These are phyloP conservation scores for Cataglyphis hispanica DNA, from an alignment of 1,140 invertebrate genomes.

Conservation along the genomic window DNA sequence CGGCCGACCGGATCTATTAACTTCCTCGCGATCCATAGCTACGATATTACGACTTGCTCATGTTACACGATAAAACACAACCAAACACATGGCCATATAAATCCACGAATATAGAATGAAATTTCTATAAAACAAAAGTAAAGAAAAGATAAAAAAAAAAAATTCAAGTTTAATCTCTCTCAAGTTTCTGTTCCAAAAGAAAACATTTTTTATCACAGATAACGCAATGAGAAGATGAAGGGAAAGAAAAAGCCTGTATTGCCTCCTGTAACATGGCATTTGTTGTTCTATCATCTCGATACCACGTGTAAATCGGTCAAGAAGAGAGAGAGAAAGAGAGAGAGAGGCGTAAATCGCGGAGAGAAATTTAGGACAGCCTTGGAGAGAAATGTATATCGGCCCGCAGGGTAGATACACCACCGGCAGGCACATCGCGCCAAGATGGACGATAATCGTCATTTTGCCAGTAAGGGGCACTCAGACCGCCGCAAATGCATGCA, in stretches of 20 bases:
- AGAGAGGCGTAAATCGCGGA: slow-evolving; percentile 47
- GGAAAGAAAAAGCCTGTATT: background rate
- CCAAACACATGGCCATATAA: background rate
- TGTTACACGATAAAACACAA: background rate
- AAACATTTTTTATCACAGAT: background rate
- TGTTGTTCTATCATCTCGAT: background rate
- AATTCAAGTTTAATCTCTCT: background rate
- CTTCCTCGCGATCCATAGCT: background rate
- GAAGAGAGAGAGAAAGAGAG: background rate
- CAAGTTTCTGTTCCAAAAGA: background rate
- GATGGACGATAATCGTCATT: slow-evolving; percentile 83
- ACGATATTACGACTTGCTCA: slow-evolving; percentile 25
- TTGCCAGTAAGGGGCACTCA: slow-evolving; percentile 79
- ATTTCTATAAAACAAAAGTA: background rate
- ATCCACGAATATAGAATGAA: too few relatives aligned
- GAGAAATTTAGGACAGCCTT: slow-evolving; percentile 58
- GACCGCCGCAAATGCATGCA: slow-evolving; percentile 81
- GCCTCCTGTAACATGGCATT: background rate
- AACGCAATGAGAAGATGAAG: background rate
- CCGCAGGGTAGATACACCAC: slow-evolving; percentile 46
- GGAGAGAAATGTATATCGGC: slow-evolving; percentile 72
- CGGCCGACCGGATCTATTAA: slow-evolving; percentile 27
- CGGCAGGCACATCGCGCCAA: slow-evolving; percentile 64
- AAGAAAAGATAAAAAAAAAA: background rate
- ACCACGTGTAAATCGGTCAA: background rate